A percentile compares a stretch with the other conserved stretches of the same genome.
Evolutionary conservation across 2,113 vertebrate species (phyloP).

Genomic region (Sterrhoptilus dennistouni): DNA sequence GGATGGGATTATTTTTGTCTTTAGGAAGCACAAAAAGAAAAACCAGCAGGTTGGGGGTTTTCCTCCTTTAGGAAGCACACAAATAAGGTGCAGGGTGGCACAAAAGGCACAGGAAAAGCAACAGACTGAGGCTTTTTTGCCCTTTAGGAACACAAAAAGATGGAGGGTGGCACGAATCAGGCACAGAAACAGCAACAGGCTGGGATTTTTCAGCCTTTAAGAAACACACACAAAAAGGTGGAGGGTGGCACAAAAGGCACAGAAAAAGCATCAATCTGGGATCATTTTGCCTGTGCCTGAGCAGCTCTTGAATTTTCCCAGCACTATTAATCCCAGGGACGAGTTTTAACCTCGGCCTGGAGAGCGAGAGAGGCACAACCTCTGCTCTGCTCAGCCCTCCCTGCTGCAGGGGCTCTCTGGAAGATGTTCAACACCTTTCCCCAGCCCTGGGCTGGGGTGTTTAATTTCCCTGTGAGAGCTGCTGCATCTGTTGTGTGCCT

Average conservation of each 20-base stretch:
- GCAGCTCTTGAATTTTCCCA: background rate
- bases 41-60: background rate
- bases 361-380: rapidly evolving
- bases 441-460: background rate
- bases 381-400: background rate
- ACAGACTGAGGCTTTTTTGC: background rate
- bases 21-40: too few species aligned
- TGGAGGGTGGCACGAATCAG: background rate
- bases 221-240: background rate
- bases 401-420: background rate
- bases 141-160: background rate
- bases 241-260: rapidly evolving
- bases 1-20: background rate
- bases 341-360: background rate
- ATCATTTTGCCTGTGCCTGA: background rate
- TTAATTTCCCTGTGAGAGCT: background rate
- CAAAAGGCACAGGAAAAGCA: background rate
- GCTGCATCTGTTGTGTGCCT: rapidly evolving
- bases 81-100: too few species aligned
- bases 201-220: background rate
- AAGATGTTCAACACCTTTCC: background rate
- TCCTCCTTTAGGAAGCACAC: background rate
- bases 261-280: background rate
- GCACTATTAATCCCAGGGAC: background rate
- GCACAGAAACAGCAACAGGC: background rate